phyloP scores from a whole-genome alignment of 2,888 invertebrate genomes.

The Hypolimnas misippus region DNA sequence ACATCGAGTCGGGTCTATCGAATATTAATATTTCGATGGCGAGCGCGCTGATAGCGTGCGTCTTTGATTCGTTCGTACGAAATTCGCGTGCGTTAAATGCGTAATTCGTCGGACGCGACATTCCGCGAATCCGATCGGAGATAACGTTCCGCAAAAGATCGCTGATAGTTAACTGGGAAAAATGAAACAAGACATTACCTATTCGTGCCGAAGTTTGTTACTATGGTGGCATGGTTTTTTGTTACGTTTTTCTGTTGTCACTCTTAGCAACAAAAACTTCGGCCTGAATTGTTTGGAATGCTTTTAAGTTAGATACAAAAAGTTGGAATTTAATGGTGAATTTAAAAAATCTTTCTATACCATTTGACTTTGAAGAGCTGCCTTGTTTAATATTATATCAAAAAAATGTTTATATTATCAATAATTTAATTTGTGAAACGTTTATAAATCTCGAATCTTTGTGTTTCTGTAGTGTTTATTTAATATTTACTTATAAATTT shows the following conservation, averaged over 20 bases:
- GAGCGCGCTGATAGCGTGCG: constrained; percentile 66
- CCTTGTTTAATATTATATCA: too few species aligned
- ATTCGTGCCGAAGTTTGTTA: constrained; percentile 29
- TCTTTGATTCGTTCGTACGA: constrained; percentile 70
- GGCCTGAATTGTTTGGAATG: background rate
- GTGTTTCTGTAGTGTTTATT: too few species aligned
- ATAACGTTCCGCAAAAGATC: constrained; percentile 65
- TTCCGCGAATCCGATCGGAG: constrained; percentile 44
- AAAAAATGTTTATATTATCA: too few species aligned
- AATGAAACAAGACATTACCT: constrained; percentile 42
- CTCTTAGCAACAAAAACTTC: background rate
- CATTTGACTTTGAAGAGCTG: too few species aligned
- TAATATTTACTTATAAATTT: too few species aligned
- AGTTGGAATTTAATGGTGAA: background rate
- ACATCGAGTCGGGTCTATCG: constrained; percentile 77
- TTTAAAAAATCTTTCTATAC: too few species aligned
- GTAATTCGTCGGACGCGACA: constrained; percentile 46
- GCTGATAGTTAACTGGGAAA: constrained; percentile 41
- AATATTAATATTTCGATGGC: constrained; percentile 82
- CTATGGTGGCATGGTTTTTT: background rate
- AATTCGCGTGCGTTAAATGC: constrained; percentile 75
- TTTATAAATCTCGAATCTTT: too few species aligned
- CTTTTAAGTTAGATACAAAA: background rate
- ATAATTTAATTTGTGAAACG: too few species aligned
- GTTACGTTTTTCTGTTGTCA: background rate